Conservation (phyloP, 2,888 invertebrate species). For the Diploptera punctata region DNA sequence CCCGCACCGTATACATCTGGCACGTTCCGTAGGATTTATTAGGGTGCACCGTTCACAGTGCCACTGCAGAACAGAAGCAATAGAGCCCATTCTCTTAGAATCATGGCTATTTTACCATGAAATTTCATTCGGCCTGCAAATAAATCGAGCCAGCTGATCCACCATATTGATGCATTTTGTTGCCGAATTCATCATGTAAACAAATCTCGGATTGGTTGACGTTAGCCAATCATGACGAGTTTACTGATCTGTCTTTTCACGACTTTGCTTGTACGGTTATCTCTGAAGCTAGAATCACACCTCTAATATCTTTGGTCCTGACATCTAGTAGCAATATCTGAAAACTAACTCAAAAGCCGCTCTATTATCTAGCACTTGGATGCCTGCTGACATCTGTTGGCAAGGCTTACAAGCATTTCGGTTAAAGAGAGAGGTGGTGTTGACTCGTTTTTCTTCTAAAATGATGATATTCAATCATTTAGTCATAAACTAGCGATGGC, state of each 20-base stretch:
- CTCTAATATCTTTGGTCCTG: background rate
- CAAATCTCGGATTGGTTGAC: constrained; percentile 38
- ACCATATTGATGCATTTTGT: constrained; percentile 58
- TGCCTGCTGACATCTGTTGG: background rate
- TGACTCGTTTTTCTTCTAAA: constrained; percentile 18
- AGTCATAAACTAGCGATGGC: constrained; percentile 29
- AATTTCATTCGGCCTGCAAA: constrained; percentile 43
- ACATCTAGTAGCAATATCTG: background rate
- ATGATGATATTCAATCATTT: constrained; percentile 15
- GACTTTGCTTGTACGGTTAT: background rate
- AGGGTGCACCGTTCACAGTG: constrained; percentile 87
- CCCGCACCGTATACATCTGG: constrained; percentile 85
- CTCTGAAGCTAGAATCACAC: background rate
- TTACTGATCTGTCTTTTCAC: constrained; percentile 1
- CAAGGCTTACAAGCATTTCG: background rate
- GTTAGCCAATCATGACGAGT: constrained; percentile 36
- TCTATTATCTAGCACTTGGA: background rate
- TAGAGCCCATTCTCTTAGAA: constrained; percentile 80
- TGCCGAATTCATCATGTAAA: constrained; percentile 40
- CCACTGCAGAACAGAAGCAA: constrained; percentile 94
- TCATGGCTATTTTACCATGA: constrained; percentile 56
- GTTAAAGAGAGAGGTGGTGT: background rate
- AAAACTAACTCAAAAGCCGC: background rate
- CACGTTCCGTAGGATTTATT: constrained; percentile 87
- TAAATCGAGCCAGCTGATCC: constrained; percentile 64